Conservation (phyloP, 1,140 invertebrate genomes). For the Thrips palmi region DNA sequence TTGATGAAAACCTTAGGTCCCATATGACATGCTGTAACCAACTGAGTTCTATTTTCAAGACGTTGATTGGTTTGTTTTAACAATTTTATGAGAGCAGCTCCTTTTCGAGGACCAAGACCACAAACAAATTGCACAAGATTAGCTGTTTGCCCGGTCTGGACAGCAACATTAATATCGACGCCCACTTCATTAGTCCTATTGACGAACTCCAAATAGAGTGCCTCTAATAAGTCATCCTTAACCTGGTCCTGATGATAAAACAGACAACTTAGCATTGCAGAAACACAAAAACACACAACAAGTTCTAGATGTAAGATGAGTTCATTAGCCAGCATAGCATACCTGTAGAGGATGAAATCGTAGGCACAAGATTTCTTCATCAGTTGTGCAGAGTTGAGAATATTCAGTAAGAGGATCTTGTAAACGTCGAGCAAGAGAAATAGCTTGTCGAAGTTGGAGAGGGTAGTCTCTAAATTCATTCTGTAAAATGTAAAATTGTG, state of each 20-base stretch:
- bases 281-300: no score
- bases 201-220: slow-evolving; percentile 73
- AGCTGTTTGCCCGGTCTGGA: slow-evolving; percentile 69
- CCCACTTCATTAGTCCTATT: slow-evolving; percentile 92
- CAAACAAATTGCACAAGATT: slow-evolving; percentile 95
- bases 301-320: neutral
- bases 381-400: slow-evolving; percentile 82
- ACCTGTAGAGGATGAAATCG: slow-evolving; percentile 74
- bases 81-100: slow-evolving; percentile 70
- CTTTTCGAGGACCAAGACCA: slow-evolving; percentile 91
- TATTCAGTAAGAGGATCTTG: slow-evolving; percentile 95
- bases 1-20: slow-evolving; percentile 98
- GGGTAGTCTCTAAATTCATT: slow-evolving; percentile 87
- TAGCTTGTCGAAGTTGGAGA: slow-evolving; percentile 65
- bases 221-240: slow-evolving; percentile 72
- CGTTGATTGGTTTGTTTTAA: slow-evolving; percentile 87
- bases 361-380: slow-evolving; percentile 90
- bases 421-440: slow-evolving; percentile 77
- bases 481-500: slow-evolving; percentile 20
- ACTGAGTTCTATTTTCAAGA: slow-evolving; percentile 83
- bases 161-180: slow-evolving; percentile 90
- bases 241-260: slow-evolving; percentile 45
- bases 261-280: neutral
- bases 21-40: slow-evolving; percentile 90
- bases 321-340: slow-evolving; percentile 8